Conservation (phyloP, 1,140 invertebrate genomes). For the Heliothis virescens region DNA sequence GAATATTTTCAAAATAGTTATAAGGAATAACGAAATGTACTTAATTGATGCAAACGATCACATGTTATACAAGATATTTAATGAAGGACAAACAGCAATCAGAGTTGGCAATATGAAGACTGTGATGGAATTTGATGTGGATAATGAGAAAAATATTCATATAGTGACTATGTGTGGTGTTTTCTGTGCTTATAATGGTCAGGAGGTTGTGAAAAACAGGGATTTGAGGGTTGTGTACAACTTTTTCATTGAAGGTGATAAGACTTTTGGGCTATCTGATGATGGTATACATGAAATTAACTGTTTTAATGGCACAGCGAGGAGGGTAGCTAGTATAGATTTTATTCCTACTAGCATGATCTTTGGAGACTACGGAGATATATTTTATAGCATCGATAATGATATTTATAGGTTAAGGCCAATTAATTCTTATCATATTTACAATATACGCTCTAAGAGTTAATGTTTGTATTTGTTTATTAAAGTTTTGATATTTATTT, state of each 20-base stretch:
- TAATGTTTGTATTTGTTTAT: constrained; percentile 32
- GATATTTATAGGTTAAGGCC: constrained; percentile 75
- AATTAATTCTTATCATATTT: constrained; percentile 73
- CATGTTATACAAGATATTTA: constrained; percentile 72
- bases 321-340: constrained; percentile 66
- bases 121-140: constrained; percentile 77
- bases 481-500: constrained; percentile 27
- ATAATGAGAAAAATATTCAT: constrained; percentile 72
- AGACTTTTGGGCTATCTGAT: constrained; percentile 68
- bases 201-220: constrained; percentile 71
- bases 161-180: constrained; percentile 78
- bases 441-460: constrained; percentile 65
- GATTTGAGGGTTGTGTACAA: constrained; percentile 72
- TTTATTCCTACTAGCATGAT: constrained; percentile 74
- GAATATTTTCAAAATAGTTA: constrained; percentile 76
- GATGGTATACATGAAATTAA: constrained; percentile 71
- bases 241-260: constrained; percentile 71
- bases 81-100: constrained; percentile 58
- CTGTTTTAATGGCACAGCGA: constrained; percentile 75
- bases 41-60: constrained; percentile 78
- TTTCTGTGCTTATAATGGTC: constrained; percentile 68
- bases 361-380: constrained; percentile 81
- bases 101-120: constrained; percentile 69
- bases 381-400: constrained; percentile 74
- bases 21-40: constrained; percentile 77